Percentiles rank a stretch among this genome's conserved stretches.
These are phyloP conservation scores for Polypedilum pembai DNA, from an alignment of 1,140 invertebrate genomes.

Conservation along the genomic window DNA sequence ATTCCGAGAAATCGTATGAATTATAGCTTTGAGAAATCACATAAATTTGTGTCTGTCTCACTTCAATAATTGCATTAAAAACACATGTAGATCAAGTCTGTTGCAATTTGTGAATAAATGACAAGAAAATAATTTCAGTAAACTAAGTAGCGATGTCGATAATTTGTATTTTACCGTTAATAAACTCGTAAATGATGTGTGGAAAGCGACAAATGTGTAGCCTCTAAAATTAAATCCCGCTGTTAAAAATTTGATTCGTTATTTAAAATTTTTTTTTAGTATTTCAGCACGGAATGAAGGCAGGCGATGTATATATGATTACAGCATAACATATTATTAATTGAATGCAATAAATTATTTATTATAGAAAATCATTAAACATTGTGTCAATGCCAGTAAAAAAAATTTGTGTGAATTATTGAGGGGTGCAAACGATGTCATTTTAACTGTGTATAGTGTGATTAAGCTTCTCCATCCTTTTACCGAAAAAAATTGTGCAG, in stretches of 20 bases:
- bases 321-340: constrained; percentile 17
- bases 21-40: too few relatives aligned
- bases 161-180: constrained; percentile 2
- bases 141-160: neutral
- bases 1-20: too few relatives aligned
- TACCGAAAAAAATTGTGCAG: neutral
- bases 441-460: too few relatives aligned
- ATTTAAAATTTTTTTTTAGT: neutral
- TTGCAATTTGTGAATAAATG: too few relatives aligned
- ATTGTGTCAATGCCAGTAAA: constrained; percentile 23
- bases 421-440: constrained; percentile 20
- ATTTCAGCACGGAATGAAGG: neutral
- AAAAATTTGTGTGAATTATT: neutral
- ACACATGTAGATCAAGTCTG: too few relatives aligned
- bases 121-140: neutral
- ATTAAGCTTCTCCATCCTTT: too few relatives aligned
- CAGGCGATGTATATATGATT: constrained; percentile 2
- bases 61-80: too few relatives aligned
- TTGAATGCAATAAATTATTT: constrained; percentile 29
- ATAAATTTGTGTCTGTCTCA: too few relatives aligned
- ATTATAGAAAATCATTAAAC: constrained; percentile 25
- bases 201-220: neutral
- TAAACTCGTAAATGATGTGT: constrained; percentile 12
- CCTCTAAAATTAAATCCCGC: neutral
- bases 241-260: neutral